Evolutionary conservation across 2,797 vertebrate genomes (phyloP), one percentile per base, ranked within the genome.

Genomic region (Pogonophryne albipinna): DNA sequence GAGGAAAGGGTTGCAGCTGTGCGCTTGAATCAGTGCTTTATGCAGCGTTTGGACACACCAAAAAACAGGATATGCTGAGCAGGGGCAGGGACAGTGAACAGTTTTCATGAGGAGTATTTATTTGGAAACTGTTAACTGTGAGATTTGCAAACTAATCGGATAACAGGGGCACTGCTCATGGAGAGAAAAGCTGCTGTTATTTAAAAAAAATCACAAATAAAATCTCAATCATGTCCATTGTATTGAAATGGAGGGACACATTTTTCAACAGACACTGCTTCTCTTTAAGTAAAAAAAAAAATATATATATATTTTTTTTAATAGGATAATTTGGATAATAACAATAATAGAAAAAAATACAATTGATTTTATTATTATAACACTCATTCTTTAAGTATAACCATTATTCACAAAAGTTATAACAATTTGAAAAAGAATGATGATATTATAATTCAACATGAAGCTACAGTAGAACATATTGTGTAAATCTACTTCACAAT

Each of bases 1-100:
- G 79, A 88, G 84, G 85, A 87, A 87, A 82, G 74, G 62, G 83
- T 80, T 87, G 90, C 92, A 94, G 92, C 92, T 93, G 93, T 88
- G 86, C 2, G 64, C 76, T 84, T 93, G 82, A 93, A 94, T 93
- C 61, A 42, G 68, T 20, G 90, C 91, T 92, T 93, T 93, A 93
- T 94, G 89, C 88, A 31, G 79, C 74, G 72, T 80, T 80, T 71
- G 84, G 85, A 87, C 83, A 57, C 70, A 66, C 60, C 65, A 78
- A 87, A 87, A 84, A 93, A 91, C 91, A 93, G 90, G 92, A 94
- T 87, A 86, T 85, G 84, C 61, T 72, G 64, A 69, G 79, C 66
- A 76, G 52, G 73, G 67, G 66, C 23, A 41, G 71, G 74, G 71
- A 84, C 78, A 38, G 80, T 64, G 56, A 76, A 76, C 61, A 72